Base-by-base conservation (phyloP, 2,113 vertebrate species). In the Phoenicopterus ruber region DNA sequence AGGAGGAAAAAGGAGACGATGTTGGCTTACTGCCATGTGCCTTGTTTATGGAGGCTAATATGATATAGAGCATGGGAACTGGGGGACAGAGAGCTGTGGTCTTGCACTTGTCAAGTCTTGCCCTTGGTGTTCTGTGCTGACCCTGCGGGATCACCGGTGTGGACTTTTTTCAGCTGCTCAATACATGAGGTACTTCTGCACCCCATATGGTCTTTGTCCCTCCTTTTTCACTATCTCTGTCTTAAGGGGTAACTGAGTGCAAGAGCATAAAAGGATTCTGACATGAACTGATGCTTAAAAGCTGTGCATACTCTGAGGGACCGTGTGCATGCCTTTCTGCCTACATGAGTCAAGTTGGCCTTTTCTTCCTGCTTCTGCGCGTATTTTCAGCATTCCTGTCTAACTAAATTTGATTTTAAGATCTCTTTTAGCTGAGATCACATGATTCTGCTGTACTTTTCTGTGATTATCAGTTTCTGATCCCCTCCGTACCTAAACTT, bases 91-190 rank as follows among this genome's bases (percentile, higher is more conserved):
- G 32, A 49, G 17, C 73, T 47, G 7, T 36, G 57, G 69, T 77
- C 36, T 82, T 74, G 31, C n/a, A 26, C 72, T 89, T 82, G n/a
- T 78, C 79, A 86, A 83, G 47, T 82, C 54, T 80, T 91, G 52
- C 26, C 22, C 52, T 22, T 21, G 25, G 9, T 69, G 32, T 47
- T 82, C 49, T 25, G 13, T 44, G 36, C 46, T 90, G 76, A 82
- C 40, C 18, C 40, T 77, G 52, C 5, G 3, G 13, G 67, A 66
- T 78, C 54, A 63, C 9, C 17, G 40, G 15, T 36, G 19, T 50
- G 25, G 21, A 59, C 29, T 69, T 76, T 85, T 63, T 57, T 44
- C 82, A 72, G 26, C 34, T 72, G 14, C 26, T 80, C 40, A 17
- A 4, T 36, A 34, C 12, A 32, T n/a, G 49, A 87, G 50, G 17